These are phyloP conservation scores for Chelonus insularis DNA, from an alignment of 1,140 invertebrate species.

Conservation along the genomic window DNA sequence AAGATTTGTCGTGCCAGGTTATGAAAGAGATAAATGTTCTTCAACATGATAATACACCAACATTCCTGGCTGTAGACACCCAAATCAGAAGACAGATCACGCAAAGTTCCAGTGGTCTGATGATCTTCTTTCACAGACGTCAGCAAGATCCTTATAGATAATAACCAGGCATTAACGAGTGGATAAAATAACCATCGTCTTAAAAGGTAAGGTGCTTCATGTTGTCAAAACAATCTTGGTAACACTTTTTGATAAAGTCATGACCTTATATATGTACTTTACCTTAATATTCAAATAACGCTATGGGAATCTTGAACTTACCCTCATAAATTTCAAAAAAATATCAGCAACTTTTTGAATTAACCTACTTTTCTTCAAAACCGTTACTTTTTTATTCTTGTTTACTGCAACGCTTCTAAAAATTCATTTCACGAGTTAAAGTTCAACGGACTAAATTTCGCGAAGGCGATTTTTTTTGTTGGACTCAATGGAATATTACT, in stretches of 20 bases:
- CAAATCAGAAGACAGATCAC: constrained; percentile 17
- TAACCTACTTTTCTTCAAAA: neutral
- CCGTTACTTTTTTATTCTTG: neutral
- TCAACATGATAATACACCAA: constrained; percentile 2
- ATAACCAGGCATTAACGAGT: neutral
- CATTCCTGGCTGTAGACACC: neutral
- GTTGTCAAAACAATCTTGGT: neutral
- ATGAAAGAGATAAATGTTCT: constrained; percentile 8
- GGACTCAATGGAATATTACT: too few species aligned
- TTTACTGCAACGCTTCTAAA: neutral
- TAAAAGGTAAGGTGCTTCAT: neutral
- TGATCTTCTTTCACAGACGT: constrained; percentile 4
- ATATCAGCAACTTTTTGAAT: too few species aligned
- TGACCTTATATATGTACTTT: neutral
- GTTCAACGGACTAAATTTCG: constrained; percentile 9
- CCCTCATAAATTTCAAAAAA: neutral
- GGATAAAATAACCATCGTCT: neutral
- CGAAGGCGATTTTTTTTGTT: neutral
- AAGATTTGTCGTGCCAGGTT: neutral
- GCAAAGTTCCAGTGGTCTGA: neutral
- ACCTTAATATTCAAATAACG: neutral
- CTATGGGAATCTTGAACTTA: neutral
- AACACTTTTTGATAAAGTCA: neutral
- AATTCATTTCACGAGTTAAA: neutral
- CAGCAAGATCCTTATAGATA: constrained; percentile 3